Conservation (phyloP, 2,888 invertebrate genomes). For the Hemithea aestivaria region DNA sequence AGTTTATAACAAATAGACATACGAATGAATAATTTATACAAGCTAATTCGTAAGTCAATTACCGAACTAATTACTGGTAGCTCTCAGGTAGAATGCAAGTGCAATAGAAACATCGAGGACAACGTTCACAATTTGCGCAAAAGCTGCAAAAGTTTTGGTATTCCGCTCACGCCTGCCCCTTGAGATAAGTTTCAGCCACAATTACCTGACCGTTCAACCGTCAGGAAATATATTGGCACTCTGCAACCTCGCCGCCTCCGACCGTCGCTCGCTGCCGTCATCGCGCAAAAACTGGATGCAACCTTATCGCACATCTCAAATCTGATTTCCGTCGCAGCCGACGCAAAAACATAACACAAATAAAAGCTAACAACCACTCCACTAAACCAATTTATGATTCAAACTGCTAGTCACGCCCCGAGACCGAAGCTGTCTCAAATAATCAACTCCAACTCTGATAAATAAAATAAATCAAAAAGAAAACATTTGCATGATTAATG, state of each 20-base stretch:
- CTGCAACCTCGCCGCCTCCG: constrained; percentile 51
- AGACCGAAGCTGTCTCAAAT: constrained; percentile 27
- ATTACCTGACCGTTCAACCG: constrained; percentile 75
- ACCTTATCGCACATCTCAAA: constrained; percentile 58
- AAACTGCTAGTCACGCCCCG: constrained; percentile 37
- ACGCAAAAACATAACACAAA: constrained; percentile 31
- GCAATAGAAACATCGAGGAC: constrained; percentile 30
- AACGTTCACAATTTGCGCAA: constrained; percentile 67
- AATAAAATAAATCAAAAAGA: constrained; percentile 46
- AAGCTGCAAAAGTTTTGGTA: constrained; percentile 56
- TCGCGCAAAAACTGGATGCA: constrained; percentile 31
- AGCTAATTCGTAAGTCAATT: constrained; percentile 13
- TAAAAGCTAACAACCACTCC: constrained; percentile 27
- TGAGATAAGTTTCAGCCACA: constrained; percentile 76
- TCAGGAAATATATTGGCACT: constrained; percentile 76
- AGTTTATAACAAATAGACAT: too few relatives aligned
- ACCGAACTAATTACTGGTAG: constrained; percentile 17
- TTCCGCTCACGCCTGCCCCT: constrained; percentile 68
- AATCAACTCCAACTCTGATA: constrained; percentile 38
- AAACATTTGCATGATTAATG: constrained; percentile 59
- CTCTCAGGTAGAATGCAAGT: constrained; percentile 14
- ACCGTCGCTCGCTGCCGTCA: constrained; percentile 36
- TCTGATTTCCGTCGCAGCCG: constrained; percentile 48
- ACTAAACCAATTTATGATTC: constrained; percentile 38
- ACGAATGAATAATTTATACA: too few relatives aligned